These are phyloP conservation scores for Hippocampus kuda DNA, from an alignment of 2,797 vertebrate species.

Conservation along the genomic window DNA sequence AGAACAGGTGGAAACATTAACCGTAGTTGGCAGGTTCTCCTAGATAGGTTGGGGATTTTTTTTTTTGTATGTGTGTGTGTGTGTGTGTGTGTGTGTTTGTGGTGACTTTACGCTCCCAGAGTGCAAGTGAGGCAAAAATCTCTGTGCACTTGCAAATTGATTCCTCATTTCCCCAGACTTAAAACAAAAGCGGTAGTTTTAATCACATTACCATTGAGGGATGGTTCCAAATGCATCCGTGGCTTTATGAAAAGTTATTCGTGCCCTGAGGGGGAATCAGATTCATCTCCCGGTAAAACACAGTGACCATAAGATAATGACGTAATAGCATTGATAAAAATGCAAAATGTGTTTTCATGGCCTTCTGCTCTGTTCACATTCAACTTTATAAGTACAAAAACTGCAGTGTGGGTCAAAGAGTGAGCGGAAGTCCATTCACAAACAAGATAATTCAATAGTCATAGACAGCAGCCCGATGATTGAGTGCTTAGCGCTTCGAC, in stretches of 20 bases:
- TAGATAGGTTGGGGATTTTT: conserved; percentile 40
- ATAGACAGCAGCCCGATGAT: not conserved
- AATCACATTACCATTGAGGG: conserved; percentile 47
- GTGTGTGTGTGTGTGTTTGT: conserved; percentile 6
- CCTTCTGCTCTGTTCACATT: conserved; percentile 1
- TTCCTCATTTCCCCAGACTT: conserved; percentile 61
- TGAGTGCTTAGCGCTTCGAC: no score
- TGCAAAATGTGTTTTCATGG: conserved; percentile 37
- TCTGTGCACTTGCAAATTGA: conserved; percentile 48
- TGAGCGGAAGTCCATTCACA: not conserved
- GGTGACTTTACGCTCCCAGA: conserved; percentile 23
- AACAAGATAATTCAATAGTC: not conserved
- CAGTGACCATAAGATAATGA: conserved; percentile 43
- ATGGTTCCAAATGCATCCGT: conserved; percentile 43
- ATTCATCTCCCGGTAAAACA: conserved; percentile 27
- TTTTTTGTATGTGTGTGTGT: conserved; percentile 18
- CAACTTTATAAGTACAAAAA: not conserved
- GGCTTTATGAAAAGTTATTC: conserved; percentile 42
- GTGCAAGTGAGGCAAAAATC: conserved; percentile 38
- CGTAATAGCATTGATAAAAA: conserved; percentile 1
- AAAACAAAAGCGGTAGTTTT: conserved; percentile 47
- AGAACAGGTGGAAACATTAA: conserved; percentile 62
- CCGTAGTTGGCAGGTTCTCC: conserved; percentile 51
- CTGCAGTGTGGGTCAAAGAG: not conserved
- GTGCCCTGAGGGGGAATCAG: conserved; percentile 25